phyloP scores from a whole-genome alignment of 2,888 invertebrate species.

The Acleris cristana region DNA sequence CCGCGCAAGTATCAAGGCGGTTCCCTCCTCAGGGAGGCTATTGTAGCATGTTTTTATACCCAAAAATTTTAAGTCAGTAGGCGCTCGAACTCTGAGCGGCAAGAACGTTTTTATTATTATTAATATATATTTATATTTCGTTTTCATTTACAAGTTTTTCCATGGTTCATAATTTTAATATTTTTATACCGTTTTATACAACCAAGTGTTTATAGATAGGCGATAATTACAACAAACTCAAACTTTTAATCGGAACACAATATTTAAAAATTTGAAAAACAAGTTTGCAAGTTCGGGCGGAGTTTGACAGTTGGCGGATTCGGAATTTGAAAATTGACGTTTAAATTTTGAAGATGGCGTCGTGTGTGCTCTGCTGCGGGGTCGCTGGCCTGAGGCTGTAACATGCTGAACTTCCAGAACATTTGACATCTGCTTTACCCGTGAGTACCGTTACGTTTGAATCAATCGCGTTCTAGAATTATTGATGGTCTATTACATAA shows the following conservation, averaged over 20 bases:
- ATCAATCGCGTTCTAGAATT: slow-evolving; percentile 57
- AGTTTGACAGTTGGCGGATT: slow-evolving; percentile 69
- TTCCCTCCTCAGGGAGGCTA: slow-evolving; percentile 70
- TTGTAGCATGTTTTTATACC: slow-evolving; percentile 85
- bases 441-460: slow-evolving; percentile 60
- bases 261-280: slow-evolving; percentile 44
- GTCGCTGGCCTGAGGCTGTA: slow-evolving; percentile 57
- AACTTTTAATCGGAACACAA: slow-evolving; percentile 41
- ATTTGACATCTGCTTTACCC: slow-evolving; percentile 79
- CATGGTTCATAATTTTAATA: slow-evolving; percentile 83
- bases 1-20: slow-evolving; percentile 70
- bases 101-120: slow-evolving; percentile 83
- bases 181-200: slow-evolving; percentile 84
- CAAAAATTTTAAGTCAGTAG: slow-evolving; percentile 85
- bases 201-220: slow-evolving; percentile 81
- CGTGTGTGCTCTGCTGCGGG: slow-evolving; percentile 71
- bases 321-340: slow-evolving; percentile 63
- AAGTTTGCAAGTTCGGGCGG: slow-evolving; percentile 51
- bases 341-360: slow-evolving; percentile 75
- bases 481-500: slow-evolving; percentile 67
- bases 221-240: slow-evolving; percentile 67
- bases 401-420: slow-evolving; percentile 78
- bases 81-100: slow-evolving; percentile 82
- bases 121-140: slow-evolving; percentile 84
- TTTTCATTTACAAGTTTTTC: slow-evolving; percentile 83